phyloP scores from a whole-genome alignment of 2,888 invertebrate species.

The Epirrita christyi region DNA sequence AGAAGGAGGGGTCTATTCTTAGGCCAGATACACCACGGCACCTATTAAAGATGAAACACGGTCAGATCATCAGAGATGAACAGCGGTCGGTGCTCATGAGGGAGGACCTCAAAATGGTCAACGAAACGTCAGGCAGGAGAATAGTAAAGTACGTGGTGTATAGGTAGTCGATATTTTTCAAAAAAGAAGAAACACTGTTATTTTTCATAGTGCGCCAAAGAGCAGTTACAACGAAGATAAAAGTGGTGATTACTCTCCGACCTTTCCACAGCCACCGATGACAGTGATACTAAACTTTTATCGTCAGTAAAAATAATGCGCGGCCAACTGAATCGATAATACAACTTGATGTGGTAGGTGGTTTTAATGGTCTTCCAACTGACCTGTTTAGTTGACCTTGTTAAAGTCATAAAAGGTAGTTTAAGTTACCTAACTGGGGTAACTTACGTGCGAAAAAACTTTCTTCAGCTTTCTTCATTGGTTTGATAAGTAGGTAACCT shows the following conservation, averaged over 20 bases:
- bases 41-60: too few species aligned
- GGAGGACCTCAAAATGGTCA: too few species aligned
- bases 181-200: background rate
- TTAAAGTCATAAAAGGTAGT: conserved; percentile 8
- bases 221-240: conserved; percentile 46
- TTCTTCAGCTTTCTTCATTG: background rate
- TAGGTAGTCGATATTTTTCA: too few species aligned
- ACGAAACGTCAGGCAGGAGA: too few species aligned
- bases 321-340: conserved; percentile 49
- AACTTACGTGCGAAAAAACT: background rate
- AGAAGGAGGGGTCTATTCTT: too few species aligned
- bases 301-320: conserved; percentile 58
- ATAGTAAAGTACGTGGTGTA: too few species aligned
- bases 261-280: conserved; percentile 57
- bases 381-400: conserved; percentile 24
- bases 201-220: background rate
- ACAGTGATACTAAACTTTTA: conserved; percentile 61
- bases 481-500: too few species aligned
- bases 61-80: too few species aligned
- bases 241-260: conserved; percentile 55
- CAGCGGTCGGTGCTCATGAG: too few species aligned
- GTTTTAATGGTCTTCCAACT: conserved; percentile 20
- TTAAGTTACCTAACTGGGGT: background rate
- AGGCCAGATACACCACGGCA: too few species aligned
- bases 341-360: conserved; percentile 27